Conservation (phyloP, 2,797 vertebrate species). For the Enteromius paludinosus region DNA sequence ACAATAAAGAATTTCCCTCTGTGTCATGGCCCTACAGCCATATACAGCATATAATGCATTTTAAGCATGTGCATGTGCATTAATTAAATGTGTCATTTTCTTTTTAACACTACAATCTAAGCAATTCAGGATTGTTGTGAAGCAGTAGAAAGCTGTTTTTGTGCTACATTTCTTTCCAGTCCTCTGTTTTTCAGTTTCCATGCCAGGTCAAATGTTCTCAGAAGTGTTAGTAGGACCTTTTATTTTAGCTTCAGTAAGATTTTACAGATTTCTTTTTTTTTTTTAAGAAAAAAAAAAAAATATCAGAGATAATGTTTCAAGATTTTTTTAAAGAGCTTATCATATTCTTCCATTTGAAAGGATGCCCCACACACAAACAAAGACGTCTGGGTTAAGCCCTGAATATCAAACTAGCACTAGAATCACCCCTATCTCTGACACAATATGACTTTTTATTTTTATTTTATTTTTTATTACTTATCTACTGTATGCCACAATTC, state of each 20-base stretch:
- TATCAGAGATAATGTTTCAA: neutral
- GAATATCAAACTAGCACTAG: neutral
- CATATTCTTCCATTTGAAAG: neutral
- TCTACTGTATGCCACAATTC: conserved; percentile 15
- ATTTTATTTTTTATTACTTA: neutral
- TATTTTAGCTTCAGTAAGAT: conserved; percentile 10
- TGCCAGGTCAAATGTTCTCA: conserved; percentile 11
- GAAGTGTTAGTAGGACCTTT: conserved; percentile 9
- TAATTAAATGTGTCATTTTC: neutral
- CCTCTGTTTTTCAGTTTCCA: neutral
- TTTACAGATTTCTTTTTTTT: neutral
- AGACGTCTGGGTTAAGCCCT: conserved; percentile 6
- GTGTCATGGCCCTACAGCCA: neutral
- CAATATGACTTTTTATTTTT: neutral
- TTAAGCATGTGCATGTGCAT: neutral
- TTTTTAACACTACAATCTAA: neutral
- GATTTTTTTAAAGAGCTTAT: neutral
- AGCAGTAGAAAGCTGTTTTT: conserved; percentile 4
- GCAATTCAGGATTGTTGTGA: neutral
- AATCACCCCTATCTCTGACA: neutral
- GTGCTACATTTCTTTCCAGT: neutral
- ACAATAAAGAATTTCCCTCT: neutral
- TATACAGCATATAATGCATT: conserved; percentile 15
- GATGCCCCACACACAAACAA: neutral
- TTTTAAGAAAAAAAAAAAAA: neutral